Base-by-base conservation (phyloP, 2,797 vertebrate genomes). In the Masticophis lateralis region DNA sequence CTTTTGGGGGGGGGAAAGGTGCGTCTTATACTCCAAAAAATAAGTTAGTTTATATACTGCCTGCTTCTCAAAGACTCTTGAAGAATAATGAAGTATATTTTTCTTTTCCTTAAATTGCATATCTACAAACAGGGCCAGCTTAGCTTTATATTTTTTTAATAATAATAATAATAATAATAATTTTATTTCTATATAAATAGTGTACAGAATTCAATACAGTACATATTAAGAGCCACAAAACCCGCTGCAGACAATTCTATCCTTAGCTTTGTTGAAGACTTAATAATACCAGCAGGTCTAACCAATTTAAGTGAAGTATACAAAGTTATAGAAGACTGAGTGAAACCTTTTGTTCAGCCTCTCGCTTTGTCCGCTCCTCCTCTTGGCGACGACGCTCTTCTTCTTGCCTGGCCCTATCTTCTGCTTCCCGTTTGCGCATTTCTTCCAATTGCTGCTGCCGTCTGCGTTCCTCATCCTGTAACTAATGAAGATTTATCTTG, bases 361-460 rank as follows among this genome's bases (percentile, higher is more conserved):
- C 99, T 96, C 99, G 97, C 37, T 97, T 97, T 92, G 96, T 97
- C 94, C 98, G 97, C 97, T 99, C 99, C 97, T 99, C 99, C 97
- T 99, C 99, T 96, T 98, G 98, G 98, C 98, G 98, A 86, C 98
- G 98, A 59, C 98, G 98, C 94, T 99, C 98, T 94, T 99, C 99
- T 96, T 99, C 99, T 97, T 98, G 98, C 96, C 98, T 98, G 22
- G 97, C 98, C 5, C 99, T 98, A 90, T 99, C 99, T 94, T 99
- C 99, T 0, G 99, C 99, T 97, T 99, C 99, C 37, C 99, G 98
- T 92, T 98, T 98, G 16, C 99, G 98, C 96, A 99, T 98, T 96
- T 99, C 99, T 97, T 99, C 99, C 97, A 99, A 92, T 87, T 99
- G 99, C 93, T 99, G 99, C 96, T 99, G 99, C 91, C 99, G 98